Percentiles rank a stretch among this genome's conserved stretches.
Evolutionary conservation across 2,113 vertebrate species (phyloP).

Genomic region (Antidorcas marsupialis): DNA sequence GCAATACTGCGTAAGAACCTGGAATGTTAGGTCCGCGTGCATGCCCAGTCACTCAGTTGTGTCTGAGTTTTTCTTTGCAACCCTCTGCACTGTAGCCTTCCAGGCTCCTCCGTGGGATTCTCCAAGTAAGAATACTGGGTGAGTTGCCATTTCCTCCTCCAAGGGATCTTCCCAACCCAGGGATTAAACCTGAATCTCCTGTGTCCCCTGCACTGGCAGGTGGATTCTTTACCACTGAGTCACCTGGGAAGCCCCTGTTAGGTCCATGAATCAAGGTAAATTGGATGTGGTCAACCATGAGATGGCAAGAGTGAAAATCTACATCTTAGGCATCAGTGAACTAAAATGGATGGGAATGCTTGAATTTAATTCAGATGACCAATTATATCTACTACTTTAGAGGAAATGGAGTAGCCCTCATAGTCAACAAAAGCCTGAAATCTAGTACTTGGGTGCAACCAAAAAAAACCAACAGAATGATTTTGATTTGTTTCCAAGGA

Average conservation of each 20-base stretch:
- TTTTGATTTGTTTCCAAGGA: background rate
- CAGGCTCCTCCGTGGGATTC: background rate
- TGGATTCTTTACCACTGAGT: background rate
- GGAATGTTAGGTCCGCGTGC: background rate
- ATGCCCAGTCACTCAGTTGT: rapidly evolving
- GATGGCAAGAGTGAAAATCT: background rate
- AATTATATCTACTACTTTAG: background rate
- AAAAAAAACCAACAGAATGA: background rate
- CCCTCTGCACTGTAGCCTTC: background rate
- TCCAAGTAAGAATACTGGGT: background rate
- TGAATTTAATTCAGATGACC: background rate
- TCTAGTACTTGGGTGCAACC: background rate
- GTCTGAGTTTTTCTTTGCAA: background rate
- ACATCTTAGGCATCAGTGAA: background rate
- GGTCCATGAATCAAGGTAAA: background rate
- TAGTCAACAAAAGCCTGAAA: background rate
- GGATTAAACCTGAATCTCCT: background rate
- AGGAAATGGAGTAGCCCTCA: background rate
- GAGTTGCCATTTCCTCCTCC: background rate
- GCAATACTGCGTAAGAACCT: background rate
- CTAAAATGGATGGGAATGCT: background rate
- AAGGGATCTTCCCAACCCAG: background rate
- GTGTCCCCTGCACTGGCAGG: background rate
- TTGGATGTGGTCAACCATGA: background rate
- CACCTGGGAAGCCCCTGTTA: background rate